Percentiles rank a stretch among this genome's conserved stretches.
These are phyloP conservation scores for Tychaedon coryphoeus DNA, from an alignment of 2,113 vertebrate genomes.

Conservation along the genomic window DNA sequence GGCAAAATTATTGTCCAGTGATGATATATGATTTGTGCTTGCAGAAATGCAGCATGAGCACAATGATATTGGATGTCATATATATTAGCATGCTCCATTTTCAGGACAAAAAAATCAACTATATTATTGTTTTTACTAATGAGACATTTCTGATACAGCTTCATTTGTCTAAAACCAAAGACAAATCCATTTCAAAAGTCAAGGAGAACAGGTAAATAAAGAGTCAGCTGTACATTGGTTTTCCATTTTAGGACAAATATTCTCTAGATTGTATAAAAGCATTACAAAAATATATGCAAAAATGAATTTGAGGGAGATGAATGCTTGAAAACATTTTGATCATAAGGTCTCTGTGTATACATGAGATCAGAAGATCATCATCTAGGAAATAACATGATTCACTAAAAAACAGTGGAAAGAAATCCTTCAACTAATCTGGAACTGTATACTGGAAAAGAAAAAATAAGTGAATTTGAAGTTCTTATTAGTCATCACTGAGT, in stretches of 20 bases:
- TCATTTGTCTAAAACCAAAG: slow-evolving; percentile 21
- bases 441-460: neutral
- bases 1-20: slow-evolving; percentile 1
- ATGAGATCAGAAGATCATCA: neutral
- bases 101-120: neutral
- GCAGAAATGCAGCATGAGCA: neutral
- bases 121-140: neutral
- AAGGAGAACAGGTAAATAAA: neutral
- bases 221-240: neutral
- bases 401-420: neutral
- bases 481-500: neutral
- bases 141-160: neutral
- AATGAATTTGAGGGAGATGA: neutral
- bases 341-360: neutral
- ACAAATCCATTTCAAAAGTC: slow-evolving; percentile 1
- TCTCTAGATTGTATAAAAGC: neutral
- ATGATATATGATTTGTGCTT: neutral
- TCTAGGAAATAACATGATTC: neutral
- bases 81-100: neutral
- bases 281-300: neutral
- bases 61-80: neutral
- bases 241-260: neutral
- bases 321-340: neutral
- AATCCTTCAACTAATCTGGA: neutral
- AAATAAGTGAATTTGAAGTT: neutral